These are phyloP conservation scores for Camponotus pennsylvanicus DNA, from an alignment of 1,140 invertebrate species.

Conservation along the genomic window DNA sequence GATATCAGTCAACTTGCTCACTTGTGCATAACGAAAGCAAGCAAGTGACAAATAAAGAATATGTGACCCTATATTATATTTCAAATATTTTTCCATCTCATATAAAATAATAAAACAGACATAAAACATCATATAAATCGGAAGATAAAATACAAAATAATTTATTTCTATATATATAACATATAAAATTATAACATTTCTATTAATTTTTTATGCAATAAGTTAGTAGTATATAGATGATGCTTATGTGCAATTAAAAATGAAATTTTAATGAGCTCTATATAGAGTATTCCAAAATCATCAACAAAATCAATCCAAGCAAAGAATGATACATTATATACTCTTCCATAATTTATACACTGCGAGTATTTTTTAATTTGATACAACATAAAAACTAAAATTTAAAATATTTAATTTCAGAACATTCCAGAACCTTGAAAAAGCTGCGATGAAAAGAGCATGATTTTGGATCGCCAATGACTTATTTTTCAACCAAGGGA, in stretches of 20 bases:
- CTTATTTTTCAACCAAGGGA: not conserved
- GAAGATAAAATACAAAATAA: not conserved
- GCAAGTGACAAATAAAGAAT: not conserved
- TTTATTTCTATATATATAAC: not conserved
- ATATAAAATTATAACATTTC: not conserved
- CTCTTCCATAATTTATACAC: too few species aligned
- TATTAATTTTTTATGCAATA: not conserved
- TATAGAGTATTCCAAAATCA: not conserved
- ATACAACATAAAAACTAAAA: not conserved
- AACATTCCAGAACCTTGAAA: not conserved
- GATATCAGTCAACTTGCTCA: constrained; percentile 49
- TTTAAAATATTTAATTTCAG: not conserved
- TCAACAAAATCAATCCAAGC: not conserved
- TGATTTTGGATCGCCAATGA: not conserved
- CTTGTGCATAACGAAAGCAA: constrained; percentile 38
- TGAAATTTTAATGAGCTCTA: not conserved
- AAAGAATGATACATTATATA: too few species aligned
- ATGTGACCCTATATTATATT: not conserved
- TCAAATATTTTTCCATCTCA: constrained; percentile 1
- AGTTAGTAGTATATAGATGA: not conserved
- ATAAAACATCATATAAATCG: not conserved
- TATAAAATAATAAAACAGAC: constrained; percentile 7
- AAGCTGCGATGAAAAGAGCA: not conserved
- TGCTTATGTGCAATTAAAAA: not conserved
- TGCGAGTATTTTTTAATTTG: not conserved